Evolutionary conservation across 2,113 vertebrate species (phyloP), one percentile per base, ranked within the genome.

Genomic region (Genyomyrus donnyi): DNA sequence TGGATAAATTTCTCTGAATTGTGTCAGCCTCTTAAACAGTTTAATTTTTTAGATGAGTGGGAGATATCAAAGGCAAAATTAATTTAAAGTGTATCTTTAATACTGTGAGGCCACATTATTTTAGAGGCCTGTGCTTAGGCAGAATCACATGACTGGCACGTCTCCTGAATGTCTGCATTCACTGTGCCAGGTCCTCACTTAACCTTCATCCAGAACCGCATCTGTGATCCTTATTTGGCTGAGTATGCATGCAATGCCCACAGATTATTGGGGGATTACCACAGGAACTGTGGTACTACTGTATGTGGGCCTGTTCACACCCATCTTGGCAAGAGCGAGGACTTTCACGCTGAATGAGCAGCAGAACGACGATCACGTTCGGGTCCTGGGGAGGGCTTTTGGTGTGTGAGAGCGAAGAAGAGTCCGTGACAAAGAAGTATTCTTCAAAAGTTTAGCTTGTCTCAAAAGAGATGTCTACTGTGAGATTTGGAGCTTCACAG

Each of bases 181-280:
- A 19, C 3, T 53, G 31, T 8, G 50, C 27, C 48, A 35, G 42
- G 15, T 48, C 21, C 27, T 66, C 56, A 45, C 27, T 66, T 42
- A 58, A 53, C 87, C 53, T 27, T 66, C 87, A 88, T 19, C 27
- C 50, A 52, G 27, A 17, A 53, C 50, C 9, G 85, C 9, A 56
- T 53, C 31, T 35, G 85, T 53, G 19, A 87, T 87, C 85, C 85
- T 53, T 27, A 53, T 87, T 87, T 87, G 85, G 85, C 49, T 17
- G 5, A 31, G 11, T 19, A 3, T 53, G 52, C 49, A 35, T 53
- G 49, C 85, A 87, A 7, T 58, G 87, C 35, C 87, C 52, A 39
- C 35, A 13, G 31, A 66, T 88, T 56, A 45, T 24, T 88, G 87
- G 39, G 53, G 87, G 56, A 88, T 88, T 88, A 87, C n/a, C 49